Conservation (phyloP, 1,140 invertebrate genomes). For the Paraescarpia echinospica region DNA sequence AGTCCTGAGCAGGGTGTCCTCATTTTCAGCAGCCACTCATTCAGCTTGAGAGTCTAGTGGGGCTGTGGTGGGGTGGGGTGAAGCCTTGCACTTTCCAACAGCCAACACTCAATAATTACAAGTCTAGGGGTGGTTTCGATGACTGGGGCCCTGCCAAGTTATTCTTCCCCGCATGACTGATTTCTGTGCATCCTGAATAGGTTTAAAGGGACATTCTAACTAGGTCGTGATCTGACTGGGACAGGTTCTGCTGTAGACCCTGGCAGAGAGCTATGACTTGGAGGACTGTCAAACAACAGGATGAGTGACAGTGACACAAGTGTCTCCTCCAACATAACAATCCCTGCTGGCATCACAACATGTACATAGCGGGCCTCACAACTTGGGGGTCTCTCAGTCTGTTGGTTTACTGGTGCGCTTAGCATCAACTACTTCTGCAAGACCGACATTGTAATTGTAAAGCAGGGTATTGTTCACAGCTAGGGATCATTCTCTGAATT, state of each 20-base stretch:
- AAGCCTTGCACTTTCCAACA: not conserved
- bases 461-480: not conserved
- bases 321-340: not conserved
- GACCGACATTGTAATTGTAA: no score
- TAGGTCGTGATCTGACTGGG: not conserved
- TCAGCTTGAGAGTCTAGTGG: not conserved
- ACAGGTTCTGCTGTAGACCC: not conserved
- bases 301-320: not conserved
- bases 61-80: not conserved
- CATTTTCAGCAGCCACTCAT: not conserved
- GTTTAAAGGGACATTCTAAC: not conserved
- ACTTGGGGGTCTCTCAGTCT: not conserved
- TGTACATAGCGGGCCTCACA: not conserved
- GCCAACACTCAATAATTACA: conserved; percentile 1
- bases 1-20: conserved; percentile 3
- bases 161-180: not conserved
- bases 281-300: not conserved
- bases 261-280: not conserved
- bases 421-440: not conserved
- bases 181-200: not conserved
- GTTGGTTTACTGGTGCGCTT: not conserved
- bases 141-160: not conserved
- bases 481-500: no score
- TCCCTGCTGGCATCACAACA: not conserved
- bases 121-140: not conserved